Conservation (phyloP, 2,797 vertebrate genomes). For the Numenius phaeopus region DNA sequence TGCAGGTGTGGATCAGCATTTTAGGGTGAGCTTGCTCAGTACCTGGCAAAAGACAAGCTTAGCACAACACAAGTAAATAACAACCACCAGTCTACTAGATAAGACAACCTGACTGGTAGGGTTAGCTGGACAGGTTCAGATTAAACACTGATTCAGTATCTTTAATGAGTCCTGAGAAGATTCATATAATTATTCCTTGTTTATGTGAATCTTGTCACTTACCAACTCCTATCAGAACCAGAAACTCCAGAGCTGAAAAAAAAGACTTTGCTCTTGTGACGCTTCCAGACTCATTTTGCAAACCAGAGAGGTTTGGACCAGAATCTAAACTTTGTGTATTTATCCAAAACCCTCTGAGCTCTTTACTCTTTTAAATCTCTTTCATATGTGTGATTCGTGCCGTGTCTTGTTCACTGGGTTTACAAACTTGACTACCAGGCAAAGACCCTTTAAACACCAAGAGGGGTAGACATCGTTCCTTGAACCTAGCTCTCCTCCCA, state of each 20-base stretch:
- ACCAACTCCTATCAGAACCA: background rate
- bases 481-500: background rate
- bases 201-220: conserved; percentile 14
- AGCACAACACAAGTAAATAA: background rate
- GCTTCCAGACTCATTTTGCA: conserved; percentile 62
- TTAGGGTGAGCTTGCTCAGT: background rate
- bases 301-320: conserved; percentile 71
- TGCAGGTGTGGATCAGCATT: background rate
- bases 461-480: background rate
- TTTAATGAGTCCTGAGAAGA: background rate
- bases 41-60: background rate
- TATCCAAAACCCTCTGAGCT: conserved; percentile 54
- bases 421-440: background rate
- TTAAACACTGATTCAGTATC: background rate
- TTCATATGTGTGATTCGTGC: conserved; percentile 64
- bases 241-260: conserved; percentile 4
- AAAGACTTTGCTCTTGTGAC: conserved; percentile 20
- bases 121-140: background rate
- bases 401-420: background rate
- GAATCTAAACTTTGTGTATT: conserved; percentile 48
- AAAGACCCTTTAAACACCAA: background rate
- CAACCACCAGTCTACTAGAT: background rate
- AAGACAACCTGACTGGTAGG: background rate
- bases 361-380: conserved; percentile 61
- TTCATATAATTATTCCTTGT: background rate